Evolutionary conservation across 1,140 invertebrate species (phyloP), one percentile per base, ranked within the genome.

Genomic region (Heliconius himera): DNA sequence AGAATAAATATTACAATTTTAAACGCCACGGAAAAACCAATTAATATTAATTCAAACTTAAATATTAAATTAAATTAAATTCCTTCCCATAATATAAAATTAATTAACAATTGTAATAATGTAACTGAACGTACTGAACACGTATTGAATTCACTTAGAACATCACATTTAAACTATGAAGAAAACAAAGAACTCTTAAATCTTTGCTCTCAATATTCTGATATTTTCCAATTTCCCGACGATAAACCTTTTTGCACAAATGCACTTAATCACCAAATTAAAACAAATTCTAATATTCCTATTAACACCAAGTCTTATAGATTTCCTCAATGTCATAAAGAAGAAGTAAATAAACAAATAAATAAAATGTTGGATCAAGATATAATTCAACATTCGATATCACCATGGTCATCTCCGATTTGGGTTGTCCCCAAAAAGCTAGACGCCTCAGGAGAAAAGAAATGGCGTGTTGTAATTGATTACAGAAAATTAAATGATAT

Each of bases 291-390:
- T 54, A 8, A 54, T 54, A 20, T 76, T 6, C 85, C 85, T 60
- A 83, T 86, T 73, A 49, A 86, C 66, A 78, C 73, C 0, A 84
- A 86, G 74, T 78, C 83, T 3, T 86, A 86, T 74, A 73, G 84
- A 16, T 86, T 83, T n/a, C 81, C 83, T 13, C 80, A 84, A n/a
- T 76, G 73, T 13, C 81, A 84, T 29, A 84, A 84, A 41, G 54
- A 81, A 22, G 85, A 87, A 82, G 82, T 84, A 1, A 75, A 81
- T 38, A 74, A 20, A 1, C 85, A 85, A 84, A 83, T 87, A 33
- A 56, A 79, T 20, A 83, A 82, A 70, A 82, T 86, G 80, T 71
- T 86, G n/a, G 70, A 83, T 5, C 73, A 85, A 70, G 41, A 73
- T 41, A 78, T 78, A 11, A 78, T 78, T 29, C 29, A 36, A 22